Conservation (phyloP, 1,140 invertebrate genomes). For the Zaprionus lachaisei region DNA sequence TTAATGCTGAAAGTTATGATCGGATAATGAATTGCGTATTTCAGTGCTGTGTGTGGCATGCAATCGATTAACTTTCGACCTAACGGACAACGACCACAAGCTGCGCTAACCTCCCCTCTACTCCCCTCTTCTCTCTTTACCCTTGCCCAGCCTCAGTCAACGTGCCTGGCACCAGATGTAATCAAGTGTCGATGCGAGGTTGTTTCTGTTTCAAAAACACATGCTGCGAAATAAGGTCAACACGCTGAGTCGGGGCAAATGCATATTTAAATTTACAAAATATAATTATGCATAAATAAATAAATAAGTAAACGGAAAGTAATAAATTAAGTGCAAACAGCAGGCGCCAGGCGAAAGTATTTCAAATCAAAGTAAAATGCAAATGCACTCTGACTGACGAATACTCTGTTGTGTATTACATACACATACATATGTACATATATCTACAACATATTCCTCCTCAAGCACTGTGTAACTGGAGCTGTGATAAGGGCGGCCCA, state of each 20-base stretch:
- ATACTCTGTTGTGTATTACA: not conserved
- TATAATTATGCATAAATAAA: constrained; percentile 53
- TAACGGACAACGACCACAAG: constrained; percentile 64
- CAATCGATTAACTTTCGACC: constrained; percentile 54
- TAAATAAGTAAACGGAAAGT: constrained; percentile 35
- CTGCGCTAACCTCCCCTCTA: constrained; percentile 33
- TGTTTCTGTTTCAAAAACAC: constrained; percentile 31
- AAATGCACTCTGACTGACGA: not conserved
- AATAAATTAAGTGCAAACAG: constrained; percentile 63
- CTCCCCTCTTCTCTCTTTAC: not conserved
- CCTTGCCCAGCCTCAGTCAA: not conserved
- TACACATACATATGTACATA: not conserved
- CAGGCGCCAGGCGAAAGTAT: constrained; percentile 51
- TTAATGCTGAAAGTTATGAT: not conserved
- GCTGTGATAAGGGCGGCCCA: not conserved
- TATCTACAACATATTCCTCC: not conserved
- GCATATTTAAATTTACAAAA: constrained; percentile 51
- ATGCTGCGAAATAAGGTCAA: constrained; percentile 70
- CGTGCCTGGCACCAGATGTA: not conserved
- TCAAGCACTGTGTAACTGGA: constrained; percentile 15
- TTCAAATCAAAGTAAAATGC: constrained; percentile 20
- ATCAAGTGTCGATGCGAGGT: constrained; percentile 44
- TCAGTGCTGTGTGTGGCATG: constrained; percentile 8
- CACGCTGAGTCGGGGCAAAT: constrained; percentile 20
- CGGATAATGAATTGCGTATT: not conserved